Conservation (phyloP, 37 sponge, comb jelly and placozoan species). For the Halichondria panicea region DNA sequence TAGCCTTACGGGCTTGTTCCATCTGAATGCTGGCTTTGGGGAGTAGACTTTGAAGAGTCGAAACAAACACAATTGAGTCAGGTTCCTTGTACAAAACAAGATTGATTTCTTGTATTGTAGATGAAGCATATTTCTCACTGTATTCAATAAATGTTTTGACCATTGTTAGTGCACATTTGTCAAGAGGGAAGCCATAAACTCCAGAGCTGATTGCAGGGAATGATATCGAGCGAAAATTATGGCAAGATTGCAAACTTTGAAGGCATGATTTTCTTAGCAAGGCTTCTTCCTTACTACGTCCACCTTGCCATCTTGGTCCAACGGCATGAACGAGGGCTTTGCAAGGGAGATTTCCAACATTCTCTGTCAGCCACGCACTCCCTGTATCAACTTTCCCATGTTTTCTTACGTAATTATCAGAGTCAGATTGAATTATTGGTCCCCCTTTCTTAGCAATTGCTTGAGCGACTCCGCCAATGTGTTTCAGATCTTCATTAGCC, state of each 20-base stretch:
- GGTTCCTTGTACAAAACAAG: conserved; percentile 22
- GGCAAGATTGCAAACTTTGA: conserved; percentile 5
- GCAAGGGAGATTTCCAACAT: conserved; percentile 59
- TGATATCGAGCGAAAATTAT: conserved; percentile 37
- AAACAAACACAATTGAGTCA: conserved; percentile 8
- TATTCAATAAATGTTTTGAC: conserved; percentile 27
- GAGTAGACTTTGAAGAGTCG: conserved; percentile 5
- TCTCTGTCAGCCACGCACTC: conserved; percentile 37
- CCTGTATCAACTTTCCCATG: conserved; percentile 44
- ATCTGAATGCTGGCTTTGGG: background rate
- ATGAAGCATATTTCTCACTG: background rate
- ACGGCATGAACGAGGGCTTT: conserved; percentile 71
- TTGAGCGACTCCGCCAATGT: conserved; percentile 62
- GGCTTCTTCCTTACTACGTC: conserved; percentile 13
- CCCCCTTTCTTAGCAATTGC: conserved; percentile 64
- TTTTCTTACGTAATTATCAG: background rate
- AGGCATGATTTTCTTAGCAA: conserved; percentile 21
- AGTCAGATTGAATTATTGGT: conserved; percentile 48
- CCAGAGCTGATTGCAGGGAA: conserved; percentile 76
- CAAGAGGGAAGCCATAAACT: conserved; percentile 60
- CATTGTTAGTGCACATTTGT: conserved; percentile 42
- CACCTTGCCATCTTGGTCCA: conserved; percentile 48
- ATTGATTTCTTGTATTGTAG: conserved; percentile 25
- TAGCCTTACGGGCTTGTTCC: background rate
- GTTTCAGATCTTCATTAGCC: conserved; percentile 60